Percentiles rank a stretch among this genome's conserved stretches.
Conservation (phyloP, 2,888 invertebrate species). For the Cephus spinipes region DNA sequence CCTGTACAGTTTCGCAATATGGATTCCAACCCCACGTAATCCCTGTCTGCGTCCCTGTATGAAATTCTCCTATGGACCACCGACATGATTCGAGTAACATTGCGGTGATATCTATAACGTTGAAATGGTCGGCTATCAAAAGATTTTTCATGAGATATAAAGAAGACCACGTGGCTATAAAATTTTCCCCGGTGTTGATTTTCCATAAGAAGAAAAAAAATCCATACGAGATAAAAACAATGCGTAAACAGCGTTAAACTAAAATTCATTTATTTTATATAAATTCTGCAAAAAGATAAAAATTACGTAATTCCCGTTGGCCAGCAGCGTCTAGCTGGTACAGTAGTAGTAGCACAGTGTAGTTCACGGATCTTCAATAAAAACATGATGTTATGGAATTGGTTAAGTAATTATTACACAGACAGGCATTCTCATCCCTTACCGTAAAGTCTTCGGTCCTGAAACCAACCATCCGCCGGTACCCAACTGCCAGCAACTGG, state of each 20-base stretch:
- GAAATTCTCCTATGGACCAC: neutral
- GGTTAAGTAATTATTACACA: neutral
- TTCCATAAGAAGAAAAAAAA: neutral
- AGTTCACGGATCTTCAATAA: neutral
- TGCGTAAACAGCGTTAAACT: neutral
- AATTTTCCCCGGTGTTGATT: neutral
- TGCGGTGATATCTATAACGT: neutral
- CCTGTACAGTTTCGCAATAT: neutral
- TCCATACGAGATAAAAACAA: neutral
- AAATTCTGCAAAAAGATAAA: no score
- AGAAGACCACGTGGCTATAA: no score
- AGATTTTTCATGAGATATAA: neutral
- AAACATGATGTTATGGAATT: neutral
- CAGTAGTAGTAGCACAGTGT: no score
- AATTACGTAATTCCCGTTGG: no score
- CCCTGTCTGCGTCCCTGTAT: neutral
- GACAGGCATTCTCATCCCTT: neutral
- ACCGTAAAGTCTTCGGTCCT: no score
- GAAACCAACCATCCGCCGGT: neutral
- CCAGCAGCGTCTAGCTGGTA: no score
- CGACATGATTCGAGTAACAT: neutral
- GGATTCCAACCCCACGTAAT: neutral
- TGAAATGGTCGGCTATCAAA: neutral
- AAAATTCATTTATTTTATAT: rapidly evolving
- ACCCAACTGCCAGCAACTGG: neutral